Conservation (phyloP, 1,140 invertebrate species). For the Goniozus legneri region DNA sequence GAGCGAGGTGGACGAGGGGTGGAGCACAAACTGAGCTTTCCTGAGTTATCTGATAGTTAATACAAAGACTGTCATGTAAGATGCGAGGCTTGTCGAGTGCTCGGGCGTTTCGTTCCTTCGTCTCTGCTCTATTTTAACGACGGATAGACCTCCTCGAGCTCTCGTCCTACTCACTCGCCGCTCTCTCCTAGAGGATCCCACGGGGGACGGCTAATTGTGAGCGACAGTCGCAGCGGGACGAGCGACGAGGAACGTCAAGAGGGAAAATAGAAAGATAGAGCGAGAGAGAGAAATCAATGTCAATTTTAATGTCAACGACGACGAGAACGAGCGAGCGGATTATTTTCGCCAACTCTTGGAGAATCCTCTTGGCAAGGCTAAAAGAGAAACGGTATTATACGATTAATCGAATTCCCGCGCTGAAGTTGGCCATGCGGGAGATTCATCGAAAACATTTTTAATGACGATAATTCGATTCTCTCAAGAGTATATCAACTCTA, state of each 20-base stretch:
- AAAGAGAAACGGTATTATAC: too few relatives aligned
- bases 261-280: background rate
- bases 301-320: conserved; percentile 21
- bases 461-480: too few relatives aligned
- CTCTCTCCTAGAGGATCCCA: conserved; percentile 30
- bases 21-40: conserved; percentile 35
- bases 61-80: conserved; percentile 43
- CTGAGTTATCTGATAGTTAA: conserved; percentile 40
- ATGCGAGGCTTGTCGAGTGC: conserved; percentile 28
- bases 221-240: conserved; percentile 40
- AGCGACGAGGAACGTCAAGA: background rate
- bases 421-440: too few relatives aligned
- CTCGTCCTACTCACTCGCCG: conserved; percentile 25
- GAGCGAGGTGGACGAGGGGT: conserved; percentile 27
- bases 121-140: conserved; percentile 31
- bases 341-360: too few relatives aligned
- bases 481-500: too few relatives aligned
- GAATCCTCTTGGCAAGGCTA: too few relatives aligned
- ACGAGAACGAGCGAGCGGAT: conserved; percentile 1
- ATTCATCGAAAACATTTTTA: too few relatives aligned
- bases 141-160: conserved; percentile 3
- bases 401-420: too few relatives aligned
- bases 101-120: conserved; percentile 6
- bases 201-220: conserved; percentile 46
- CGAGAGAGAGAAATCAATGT: conserved; percentile 34